Evolutionary conservation across 2,888 invertebrate genomes (phyloP).

Genomic region (Apeira syringaria): DNA sequence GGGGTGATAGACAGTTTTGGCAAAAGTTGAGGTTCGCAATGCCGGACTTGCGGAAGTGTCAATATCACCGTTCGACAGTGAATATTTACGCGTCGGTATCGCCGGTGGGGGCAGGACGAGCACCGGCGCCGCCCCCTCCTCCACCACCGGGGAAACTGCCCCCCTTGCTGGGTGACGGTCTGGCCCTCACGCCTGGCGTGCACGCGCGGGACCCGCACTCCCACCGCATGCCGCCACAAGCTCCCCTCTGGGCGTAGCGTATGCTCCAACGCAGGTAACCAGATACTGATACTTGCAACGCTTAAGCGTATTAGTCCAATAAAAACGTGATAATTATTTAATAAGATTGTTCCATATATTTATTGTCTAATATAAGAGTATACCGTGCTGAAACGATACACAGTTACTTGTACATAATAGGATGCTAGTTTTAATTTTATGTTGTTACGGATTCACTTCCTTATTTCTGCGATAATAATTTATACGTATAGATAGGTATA

Average conservation of each 20-base stretch:
- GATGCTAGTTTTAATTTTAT: constrained; percentile 54
- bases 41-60: constrained; percentile 90
- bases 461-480: constrained; percentile 78
- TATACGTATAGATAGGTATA: constrained; percentile 46
- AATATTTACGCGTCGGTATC: constrained; percentile 89
- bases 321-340: constrained; percentile 74
- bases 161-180: constrained; percentile 80
- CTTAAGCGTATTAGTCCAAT: constrained; percentile 82
- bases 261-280: constrained; percentile 87
- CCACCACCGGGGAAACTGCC: constrained; percentile 86
- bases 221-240: constrained; percentile 85
- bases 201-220: constrained; percentile 71
- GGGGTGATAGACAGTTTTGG: constrained; percentile 98
- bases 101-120: constrained; percentile 80
- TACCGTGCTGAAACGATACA: constrained; percentile 35
- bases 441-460: constrained; percentile 68
- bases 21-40: constrained; percentile 96
- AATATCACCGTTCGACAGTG: constrained; percentile 86
- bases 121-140: constrained; percentile 85
- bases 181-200: constrained; percentile 68
- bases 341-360: constrained; percentile 70
- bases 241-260: constrained; percentile 92
- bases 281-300: constrained; percentile 72
- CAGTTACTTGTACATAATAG: constrained; percentile 67
- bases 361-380: constrained; percentile 55